These are phyloP conservation scores for Megalopta genalis DNA, from an alignment of 1,140 invertebrate species.

Conservation along the genomic window DNA sequence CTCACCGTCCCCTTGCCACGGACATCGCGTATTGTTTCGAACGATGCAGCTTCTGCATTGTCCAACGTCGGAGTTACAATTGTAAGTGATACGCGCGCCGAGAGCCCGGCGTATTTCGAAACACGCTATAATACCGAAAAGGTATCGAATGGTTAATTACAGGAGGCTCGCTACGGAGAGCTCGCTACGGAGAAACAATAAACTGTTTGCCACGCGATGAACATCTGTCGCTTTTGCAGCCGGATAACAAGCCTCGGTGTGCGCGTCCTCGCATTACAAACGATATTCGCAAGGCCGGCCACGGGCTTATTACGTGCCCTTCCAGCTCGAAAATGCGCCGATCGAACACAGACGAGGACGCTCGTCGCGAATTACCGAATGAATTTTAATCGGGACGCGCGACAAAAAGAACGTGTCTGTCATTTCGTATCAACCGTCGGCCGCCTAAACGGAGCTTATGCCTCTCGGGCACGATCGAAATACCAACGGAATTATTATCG, in stretches of 20 bases:
- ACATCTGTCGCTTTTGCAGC: constrained; percentile 7
- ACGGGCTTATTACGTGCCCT: not conserved
- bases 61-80: not conserved
- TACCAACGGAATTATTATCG: too few species aligned
- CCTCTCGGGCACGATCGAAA: too few species aligned
- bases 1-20: too few species aligned
- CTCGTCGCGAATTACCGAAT: not conserved
- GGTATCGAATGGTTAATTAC: not conserved
- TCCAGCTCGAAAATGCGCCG: not conserved
- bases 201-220: not conserved
- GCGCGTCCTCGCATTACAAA: constrained; percentile 6
- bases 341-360: not conserved
- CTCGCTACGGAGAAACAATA: not conserved
- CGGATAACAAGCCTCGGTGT: not conserved
- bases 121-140: not conserved
- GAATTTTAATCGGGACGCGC: not conserved
- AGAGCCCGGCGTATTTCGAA: not conserved
- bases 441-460: too few species aligned
- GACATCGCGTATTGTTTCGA: too few species aligned
- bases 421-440: not conserved
- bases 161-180: too few species aligned
- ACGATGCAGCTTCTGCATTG: not conserved
- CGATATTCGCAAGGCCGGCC: not conserved
- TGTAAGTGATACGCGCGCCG: too few species aligned
- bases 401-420: not conserved